A percentile compares a stretch with the other conserved stretches of the same genome.
Conservation (phyloP, 2,113 vertebrate genomes). For the Panthera leo region DNA sequence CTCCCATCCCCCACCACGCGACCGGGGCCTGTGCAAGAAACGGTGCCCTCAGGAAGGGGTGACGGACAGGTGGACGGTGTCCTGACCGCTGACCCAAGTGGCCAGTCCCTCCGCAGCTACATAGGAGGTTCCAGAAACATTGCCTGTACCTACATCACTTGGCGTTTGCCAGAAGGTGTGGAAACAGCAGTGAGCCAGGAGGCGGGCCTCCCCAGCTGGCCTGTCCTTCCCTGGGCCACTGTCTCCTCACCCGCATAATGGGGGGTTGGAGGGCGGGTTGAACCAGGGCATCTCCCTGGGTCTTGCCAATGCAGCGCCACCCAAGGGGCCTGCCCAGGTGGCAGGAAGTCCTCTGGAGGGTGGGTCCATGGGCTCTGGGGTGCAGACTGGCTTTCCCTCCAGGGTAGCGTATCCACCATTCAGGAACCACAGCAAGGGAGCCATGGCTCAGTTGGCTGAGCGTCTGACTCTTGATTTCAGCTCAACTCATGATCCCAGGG, state of each 20-base stretch:
- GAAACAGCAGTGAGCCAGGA: background rate
- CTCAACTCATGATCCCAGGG: too few relatives aligned
- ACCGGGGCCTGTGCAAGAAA: rapidly evolving
- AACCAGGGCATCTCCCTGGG: background rate
- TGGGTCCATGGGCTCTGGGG: rapidly evolving
- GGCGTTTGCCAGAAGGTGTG: background rate
- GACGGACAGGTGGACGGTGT: background rate
- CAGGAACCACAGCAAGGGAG: background rate
- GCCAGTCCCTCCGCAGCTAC: background rate
- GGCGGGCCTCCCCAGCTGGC: rapidly evolving
- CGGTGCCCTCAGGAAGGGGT: rapidly evolving
- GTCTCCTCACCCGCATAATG: too few relatives aligned
- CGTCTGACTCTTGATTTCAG: too few relatives aligned
- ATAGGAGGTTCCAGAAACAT: background rate
- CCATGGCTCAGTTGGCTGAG: too few relatives aligned
- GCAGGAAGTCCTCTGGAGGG: background rate
- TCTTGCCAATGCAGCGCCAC: rapidly evolving
- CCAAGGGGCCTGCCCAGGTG: background rate
- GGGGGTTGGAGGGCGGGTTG: too few relatives aligned
- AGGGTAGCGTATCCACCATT: rapidly evolving
- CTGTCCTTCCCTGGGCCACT: rapidly evolving
- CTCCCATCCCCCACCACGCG: rapidly evolving
- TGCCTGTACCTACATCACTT: background rate
- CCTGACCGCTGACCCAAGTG: background rate
- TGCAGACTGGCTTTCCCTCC: too few relatives aligned